These are phyloP conservation scores for Tipula vernalis DNA, from an alignment of 2,888 invertebrate genomes.

Conservation along the genomic window DNA sequence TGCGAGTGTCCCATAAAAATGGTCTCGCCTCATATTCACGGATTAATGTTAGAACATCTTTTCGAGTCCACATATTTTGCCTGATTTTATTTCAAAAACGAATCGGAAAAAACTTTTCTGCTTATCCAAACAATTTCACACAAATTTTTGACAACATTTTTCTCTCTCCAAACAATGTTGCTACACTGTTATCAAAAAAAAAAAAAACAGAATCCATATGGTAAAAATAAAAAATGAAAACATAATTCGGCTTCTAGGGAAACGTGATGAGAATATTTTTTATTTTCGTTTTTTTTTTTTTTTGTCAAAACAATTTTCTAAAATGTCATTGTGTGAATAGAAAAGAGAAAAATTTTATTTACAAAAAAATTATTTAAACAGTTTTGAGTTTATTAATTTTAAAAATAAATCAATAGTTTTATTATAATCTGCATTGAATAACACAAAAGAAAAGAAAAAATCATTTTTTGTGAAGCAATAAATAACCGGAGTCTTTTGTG, in stretches of 20 bases:
- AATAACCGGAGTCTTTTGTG: background rate
- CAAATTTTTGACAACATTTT: background rate
- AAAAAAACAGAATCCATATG: background rate
- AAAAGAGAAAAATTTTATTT: background rate
- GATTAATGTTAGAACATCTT: background rate
- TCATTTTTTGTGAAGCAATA: background rate
- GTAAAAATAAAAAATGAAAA: background rate
- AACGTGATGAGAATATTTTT: background rate
- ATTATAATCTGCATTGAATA: background rate
- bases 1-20: background rate
- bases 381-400: background rate
- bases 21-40: background rate
- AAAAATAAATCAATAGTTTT: background rate
- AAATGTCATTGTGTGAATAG: background rate
- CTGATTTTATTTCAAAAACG: background rate
- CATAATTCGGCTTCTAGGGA: background rate
- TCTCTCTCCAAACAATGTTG: slow-evolving; percentile 4
- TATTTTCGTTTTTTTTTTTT: background rate
- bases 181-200: background rate
- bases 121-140: background rate
- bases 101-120: background rate
- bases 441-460: background rate
- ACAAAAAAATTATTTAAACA: background rate
- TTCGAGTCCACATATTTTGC: background rate
- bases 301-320: background rate